phyloP scores from a whole-genome alignment of 2,797 vertebrate genomes.

The Taenioides sp. region DNA sequence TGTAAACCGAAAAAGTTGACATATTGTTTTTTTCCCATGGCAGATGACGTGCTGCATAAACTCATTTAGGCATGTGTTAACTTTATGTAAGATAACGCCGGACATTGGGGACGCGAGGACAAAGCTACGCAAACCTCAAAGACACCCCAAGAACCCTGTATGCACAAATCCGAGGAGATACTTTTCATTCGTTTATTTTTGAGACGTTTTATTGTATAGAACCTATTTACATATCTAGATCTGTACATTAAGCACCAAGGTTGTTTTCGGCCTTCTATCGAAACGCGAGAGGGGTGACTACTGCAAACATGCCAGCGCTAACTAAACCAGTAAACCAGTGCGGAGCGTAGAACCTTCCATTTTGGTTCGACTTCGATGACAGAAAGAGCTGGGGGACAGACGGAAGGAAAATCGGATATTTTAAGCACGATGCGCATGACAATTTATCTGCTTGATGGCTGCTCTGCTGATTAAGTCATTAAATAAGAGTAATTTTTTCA shows the following conservation, averaged over 20 bases:
- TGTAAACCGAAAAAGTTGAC: slow-evolving; percentile 57
- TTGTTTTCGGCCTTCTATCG: slow-evolving; percentile 85
- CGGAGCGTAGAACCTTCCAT: slow-evolving; percentile 57
- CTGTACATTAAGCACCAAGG: slow-evolving; percentile 97
- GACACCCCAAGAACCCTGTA: slow-evolving; percentile 74
- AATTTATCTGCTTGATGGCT: slow-evolving; percentile 99
- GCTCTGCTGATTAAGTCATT: slow-evolving; percentile 99
- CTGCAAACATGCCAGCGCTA: slow-evolving; percentile 76
- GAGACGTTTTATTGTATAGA: slow-evolving; percentile 92
- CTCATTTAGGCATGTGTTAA: slow-evolving; percentile 89
- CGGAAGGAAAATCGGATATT: slow-evolving; percentile 90
- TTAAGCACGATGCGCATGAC: slow-evolving; percentile 99
- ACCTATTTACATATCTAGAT: slow-evolving; percentile 96
- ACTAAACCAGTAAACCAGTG: slow-evolving; percentile 41
- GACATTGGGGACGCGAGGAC: slow-evolving; percentile 37
- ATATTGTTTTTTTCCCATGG: slow-evolving; percentile 78
- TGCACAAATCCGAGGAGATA: slow-evolving; percentile 91
- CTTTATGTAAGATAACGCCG: slow-evolving; percentile 76
- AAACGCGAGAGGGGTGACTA: slow-evolving; percentile 68
- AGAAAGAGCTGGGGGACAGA: slow-evolving; percentile 86
- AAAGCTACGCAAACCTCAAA: slow-evolving; percentile 32
- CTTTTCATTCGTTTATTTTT: slow-evolving; percentile 91
- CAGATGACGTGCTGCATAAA: slow-evolving; percentile 71
- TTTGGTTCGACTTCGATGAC: slow-evolving; percentile 88
- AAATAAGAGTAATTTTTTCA: slow-evolving; percentile 90